Evolutionary conservation across 1,140 invertebrate species (phyloP).

Genomic region (Trinorchestia longiramus): DNA sequence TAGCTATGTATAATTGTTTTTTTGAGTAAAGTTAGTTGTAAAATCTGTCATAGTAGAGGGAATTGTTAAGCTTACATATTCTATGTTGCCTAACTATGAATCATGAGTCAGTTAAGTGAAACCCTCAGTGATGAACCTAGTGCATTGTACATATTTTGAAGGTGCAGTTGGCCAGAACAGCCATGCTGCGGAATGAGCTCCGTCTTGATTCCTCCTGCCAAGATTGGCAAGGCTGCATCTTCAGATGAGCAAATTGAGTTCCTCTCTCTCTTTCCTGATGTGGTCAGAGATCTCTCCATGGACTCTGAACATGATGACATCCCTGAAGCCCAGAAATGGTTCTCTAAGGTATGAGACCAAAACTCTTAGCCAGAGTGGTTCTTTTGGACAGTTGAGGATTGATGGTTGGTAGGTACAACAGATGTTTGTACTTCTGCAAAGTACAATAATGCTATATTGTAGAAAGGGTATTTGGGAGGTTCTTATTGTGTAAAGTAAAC

Average conservation of each 20-base stretch:
- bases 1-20: not conserved
- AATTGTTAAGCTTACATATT: not conserved
- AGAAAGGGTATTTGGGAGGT: not conserved
- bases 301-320: slow-evolving; percentile 79
- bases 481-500: not conserved
- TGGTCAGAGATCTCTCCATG: slow-evolving; percentile 85
- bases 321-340: slow-evolving; percentile 83
- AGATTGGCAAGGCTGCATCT: slow-evolving; percentile 75
- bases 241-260: slow-evolving; percentile 88
- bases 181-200: slow-evolving; percentile 54
- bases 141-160: not conserved
- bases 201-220: slow-evolving; percentile 73
- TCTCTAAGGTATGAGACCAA: slow-evolving; percentile 76
- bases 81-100: not conserved
- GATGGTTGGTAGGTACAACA: too few species aligned
- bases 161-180: not conserved
- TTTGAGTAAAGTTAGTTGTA: not conserved
- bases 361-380: slow-evolving; percentile 6
- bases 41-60: not conserved
- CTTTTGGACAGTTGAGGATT: not conserved
- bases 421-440: not conserved
- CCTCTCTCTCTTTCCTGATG: slow-evolving; percentile 87
- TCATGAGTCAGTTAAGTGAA: not conserved
- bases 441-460: not conserved
- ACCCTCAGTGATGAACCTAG: not conserved